Conservation (phyloP, 2,888 invertebrate species). For the Octodonta nipae region DNA sequence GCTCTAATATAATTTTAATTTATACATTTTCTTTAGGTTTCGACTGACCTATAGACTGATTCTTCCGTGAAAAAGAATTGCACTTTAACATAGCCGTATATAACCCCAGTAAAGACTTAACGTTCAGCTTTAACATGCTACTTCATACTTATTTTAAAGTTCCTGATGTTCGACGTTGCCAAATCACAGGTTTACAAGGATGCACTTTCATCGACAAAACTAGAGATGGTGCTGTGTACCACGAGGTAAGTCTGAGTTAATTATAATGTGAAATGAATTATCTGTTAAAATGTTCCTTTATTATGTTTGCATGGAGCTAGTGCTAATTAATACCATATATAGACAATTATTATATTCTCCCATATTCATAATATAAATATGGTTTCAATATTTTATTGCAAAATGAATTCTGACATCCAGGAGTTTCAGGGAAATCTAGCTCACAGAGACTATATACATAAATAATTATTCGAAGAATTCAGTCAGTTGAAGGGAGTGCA, state of each 20-base stretch:
- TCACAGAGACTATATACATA: no score
- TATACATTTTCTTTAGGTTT: constrained; percentile 45
- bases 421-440: no score
- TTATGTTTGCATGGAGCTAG: no score
- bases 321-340: no score
- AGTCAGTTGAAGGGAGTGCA: no score
- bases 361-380: no score
- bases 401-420: no score
- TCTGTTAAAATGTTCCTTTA: no score
- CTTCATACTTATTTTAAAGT: constrained; percentile 94
- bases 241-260: constrained; percentile 57
- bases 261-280: no score
- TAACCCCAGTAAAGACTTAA: constrained; percentile 83
- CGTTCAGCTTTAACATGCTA: constrained; percentile 82
- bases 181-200: constrained; percentile 84
- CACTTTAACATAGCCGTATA: constrained; percentile 88
- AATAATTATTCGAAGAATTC: no score
- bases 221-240: constrained; percentile 71
- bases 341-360: no score
- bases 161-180: constrained; percentile 80
- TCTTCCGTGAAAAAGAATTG: constrained; percentile 76
- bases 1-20: neutral
- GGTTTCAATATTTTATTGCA: no score
- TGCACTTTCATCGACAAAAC: constrained; percentile 64
- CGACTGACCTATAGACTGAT: constrained; percentile 85